Evolutionary conservation across 2,888 invertebrate species (phyloP).

Genomic region (Sarcophaga subvicina): DNA sequence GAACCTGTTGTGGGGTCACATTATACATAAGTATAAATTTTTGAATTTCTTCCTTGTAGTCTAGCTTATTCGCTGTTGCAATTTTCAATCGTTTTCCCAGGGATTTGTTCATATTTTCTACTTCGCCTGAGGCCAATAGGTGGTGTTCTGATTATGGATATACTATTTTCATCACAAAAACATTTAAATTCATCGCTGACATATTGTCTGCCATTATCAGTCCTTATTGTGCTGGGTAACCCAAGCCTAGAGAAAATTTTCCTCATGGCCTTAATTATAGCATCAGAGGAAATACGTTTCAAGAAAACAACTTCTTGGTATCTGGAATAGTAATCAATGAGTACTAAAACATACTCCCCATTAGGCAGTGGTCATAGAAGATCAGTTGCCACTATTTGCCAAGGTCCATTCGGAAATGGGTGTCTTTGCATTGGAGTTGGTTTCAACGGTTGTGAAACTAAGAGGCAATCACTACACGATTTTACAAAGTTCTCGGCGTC

Average conservation of each 20-base stretch:
- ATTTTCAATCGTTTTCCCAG: conserved; percentile 72
- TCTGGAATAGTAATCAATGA: conserved; percentile 52
- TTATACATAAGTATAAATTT: neutral
- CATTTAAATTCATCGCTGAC: conserved; percentile 70
- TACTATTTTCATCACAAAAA: conserved; percentile 66
- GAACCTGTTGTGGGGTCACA: conserved; percentile 72
- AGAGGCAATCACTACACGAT: conserved; percentile 37
- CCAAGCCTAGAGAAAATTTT: neutral
- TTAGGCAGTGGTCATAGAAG: conserved; percentile 52
- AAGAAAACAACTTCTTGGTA: conserved; percentile 34
- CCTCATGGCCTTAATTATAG: conserved; percentile 3
- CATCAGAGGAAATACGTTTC: conserved; percentile 4
- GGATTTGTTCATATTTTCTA: conserved; percentile 45
- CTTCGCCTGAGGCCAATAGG: conserved; percentile 70
- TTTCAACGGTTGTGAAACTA: conserved; percentile 33
- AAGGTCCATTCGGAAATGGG: conserved; percentile 60
- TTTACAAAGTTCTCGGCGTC: conserved; percentile 41
- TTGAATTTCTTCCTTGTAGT: conserved; percentile 57
- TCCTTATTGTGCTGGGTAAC: neutral
- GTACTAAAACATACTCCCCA: conserved; percentile 53
- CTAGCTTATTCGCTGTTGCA: conserved; percentile 47
- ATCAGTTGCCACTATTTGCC: conserved; percentile 59
- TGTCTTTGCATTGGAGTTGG: conserved; percentile 60
- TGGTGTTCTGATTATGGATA: conserved; percentile 59
- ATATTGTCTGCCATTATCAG: conserved; percentile 74